A percentile compares a stretch with the other conserved stretches of the same genome.
phyloP scores from a whole-genome alignment of 1,140 invertebrate species.

The Solen grandis region DNA sequence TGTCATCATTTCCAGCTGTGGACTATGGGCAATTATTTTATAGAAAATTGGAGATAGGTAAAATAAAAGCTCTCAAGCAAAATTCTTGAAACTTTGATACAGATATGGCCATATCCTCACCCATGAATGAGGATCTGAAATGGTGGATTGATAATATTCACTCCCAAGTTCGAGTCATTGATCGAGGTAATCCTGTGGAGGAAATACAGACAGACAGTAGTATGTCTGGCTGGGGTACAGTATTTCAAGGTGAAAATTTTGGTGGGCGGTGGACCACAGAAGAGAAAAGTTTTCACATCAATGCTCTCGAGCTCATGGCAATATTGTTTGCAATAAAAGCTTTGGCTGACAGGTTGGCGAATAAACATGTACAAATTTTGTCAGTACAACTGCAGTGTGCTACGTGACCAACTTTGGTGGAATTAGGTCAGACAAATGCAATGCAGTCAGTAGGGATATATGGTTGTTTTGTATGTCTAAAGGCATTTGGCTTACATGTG shows the following conservation, averaged over 20 bases:
- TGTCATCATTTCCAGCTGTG: constrained; percentile 36
- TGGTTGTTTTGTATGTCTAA: constrained; percentile 8
- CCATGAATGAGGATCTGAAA: constrained; percentile 27
- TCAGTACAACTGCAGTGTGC: constrained; percentile 39
- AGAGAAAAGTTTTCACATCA: constrained; percentile 38
- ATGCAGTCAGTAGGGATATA: constrained; percentile 36
- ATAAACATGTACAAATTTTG: constrained; percentile 40
- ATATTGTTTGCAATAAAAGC: constrained; percentile 10
- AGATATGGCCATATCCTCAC: constrained; percentile 1
- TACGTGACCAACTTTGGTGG: constrained; percentile 55
- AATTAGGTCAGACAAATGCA: too few species aligned
- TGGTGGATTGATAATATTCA: constrained; percentile 39
- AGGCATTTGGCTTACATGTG: constrained; percentile 28
- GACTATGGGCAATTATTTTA: constrained; percentile 22
- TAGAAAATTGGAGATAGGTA: constrained; percentile 27
- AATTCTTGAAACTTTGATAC: constrained; percentile 22
- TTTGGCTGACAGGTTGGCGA: background rate
- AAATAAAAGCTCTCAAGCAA: constrained; percentile 19
- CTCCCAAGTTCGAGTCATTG: constrained; percentile 25
- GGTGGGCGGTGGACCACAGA: constrained; percentile 41
- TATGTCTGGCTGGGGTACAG: constrained; percentile 7
- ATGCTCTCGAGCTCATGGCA: constrained; percentile 45
- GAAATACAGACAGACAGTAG: constrained; percentile 13
- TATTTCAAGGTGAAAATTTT: constrained; percentile 4
- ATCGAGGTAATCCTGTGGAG: background rate